Evolutionary conservation across 2,113 vertebrate species (phyloP), one percentile per base, ranked within the genome.

Genomic region (Pavo muticus): DNA sequence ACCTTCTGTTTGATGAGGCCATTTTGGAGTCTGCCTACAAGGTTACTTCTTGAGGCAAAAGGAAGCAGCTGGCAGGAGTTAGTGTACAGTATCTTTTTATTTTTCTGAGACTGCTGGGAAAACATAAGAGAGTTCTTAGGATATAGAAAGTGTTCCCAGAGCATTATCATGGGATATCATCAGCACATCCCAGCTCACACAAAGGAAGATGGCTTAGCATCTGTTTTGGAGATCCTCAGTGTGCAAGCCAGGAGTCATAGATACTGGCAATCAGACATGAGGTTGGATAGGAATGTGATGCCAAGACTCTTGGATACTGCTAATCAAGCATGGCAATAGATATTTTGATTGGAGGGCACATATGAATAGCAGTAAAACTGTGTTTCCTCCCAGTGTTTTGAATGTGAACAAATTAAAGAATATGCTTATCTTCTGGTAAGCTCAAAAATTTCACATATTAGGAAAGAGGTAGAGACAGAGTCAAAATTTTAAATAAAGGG

Each of bases 1-100:
- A 27, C 17, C 23, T 84, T 82, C 40, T 75, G 60, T 83, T 88
- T 83, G 19, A 67, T 48, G 27, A 93, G 44, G 35, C 47, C 40
- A 24, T 60, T 56, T 73, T 40, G n/a, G 47, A 61, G 74, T 95
- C 68, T 93, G 75, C 68, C 71, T 95, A 24, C 68, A 45, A 70
- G 74, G 60, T 64, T 90, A 64, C 68, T 73, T 84, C 88, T 70
- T 80, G 56, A 96, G 78, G 67, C 64, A 91, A 87, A 87, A 77
- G 21, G 68, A 84, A 92, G 69, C 74, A 93, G 63, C 88, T 94
- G 93, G 42, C 45, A 92, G 48, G 69, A 86, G 23, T 27, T 63
- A n/a, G 50, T 57, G 6, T 7, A 25, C 29, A 59, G 27, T 18
- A 39, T 61, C 56, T 61, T 89, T 84, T 69, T 70, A 10, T 72